phyloP scores from a whole-genome alignment of 2,797 vertebrate species.

The Lateolabrax maculatus region DNA sequence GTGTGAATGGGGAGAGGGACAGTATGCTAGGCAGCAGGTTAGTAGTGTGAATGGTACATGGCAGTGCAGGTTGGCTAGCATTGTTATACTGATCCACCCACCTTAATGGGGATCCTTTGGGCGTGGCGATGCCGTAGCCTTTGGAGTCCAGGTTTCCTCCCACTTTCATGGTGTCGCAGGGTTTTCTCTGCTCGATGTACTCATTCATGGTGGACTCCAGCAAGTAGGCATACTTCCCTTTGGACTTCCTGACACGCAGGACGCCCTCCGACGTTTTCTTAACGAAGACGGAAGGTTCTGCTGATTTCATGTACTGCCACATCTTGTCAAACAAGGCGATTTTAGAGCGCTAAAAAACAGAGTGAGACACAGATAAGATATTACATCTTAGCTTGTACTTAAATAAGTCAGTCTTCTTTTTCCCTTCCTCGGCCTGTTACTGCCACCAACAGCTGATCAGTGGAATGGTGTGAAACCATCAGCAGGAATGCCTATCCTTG shows the following conservation, averaged over 20 bases:
- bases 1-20: conserved; percentile 40
- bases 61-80: conserved; percentile 88
- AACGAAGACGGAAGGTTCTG: conserved; percentile 97
- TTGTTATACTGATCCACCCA: conserved; percentile 99
- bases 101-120: conserved; percentile 99
- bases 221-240: conserved; percentile 98
- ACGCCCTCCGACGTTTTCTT: conserved; percentile 98
- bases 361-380: conserved; percentile 19
- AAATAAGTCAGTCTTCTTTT: too few relatives aligned
- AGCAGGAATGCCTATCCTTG: too few relatives aligned
- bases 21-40: conserved; percentile 75
- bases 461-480: too few relatives aligned
- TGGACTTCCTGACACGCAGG: conserved; percentile 95
- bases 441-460: too few relatives aligned
- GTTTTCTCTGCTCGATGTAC: conserved; percentile 98
- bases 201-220: conserved; percentile 99
- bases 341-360: conserved; percentile 91
- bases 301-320: conserved; percentile 99
- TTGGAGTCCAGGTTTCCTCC: conserved; percentile 99
- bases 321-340: conserved; percentile 99
- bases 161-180: conserved; percentile 99
- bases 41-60: conserved; percentile 80
- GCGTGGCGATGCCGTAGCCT: conserved; percentile 98
- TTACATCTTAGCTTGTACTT: background rate
- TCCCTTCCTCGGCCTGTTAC: too few relatives aligned